Conservation (phyloP, 2,797 vertebrate genomes). For the Podarcis siculus region DNA sequence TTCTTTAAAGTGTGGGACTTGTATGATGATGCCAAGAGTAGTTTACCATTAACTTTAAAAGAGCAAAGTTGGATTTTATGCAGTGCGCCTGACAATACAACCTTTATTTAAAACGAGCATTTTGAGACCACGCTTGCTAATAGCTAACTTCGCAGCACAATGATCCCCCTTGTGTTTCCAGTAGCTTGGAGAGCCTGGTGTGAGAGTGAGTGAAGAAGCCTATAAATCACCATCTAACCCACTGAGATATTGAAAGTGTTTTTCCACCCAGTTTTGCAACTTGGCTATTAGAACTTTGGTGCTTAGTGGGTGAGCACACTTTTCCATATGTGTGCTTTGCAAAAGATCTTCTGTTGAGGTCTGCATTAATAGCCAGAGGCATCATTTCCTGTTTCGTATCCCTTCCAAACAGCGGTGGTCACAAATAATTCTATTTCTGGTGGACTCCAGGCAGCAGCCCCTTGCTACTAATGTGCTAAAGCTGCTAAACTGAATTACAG, state of each 20-base stretch:
- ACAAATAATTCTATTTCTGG: constrained; percentile 34
- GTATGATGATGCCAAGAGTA: constrained; percentile 19
- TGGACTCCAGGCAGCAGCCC: constrained; percentile 13
- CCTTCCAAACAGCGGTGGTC: constrained; percentile 3
- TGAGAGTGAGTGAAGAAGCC: not conserved
- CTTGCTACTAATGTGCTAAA: constrained; percentile 18
- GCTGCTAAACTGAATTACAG: not conserved
- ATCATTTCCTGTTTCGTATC: constrained; percentile 24
- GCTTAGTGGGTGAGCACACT: constrained; percentile 8
- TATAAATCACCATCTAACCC: constrained; percentile 46
- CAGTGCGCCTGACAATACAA: constrained; percentile 37
- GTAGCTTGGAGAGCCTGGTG: constrained; percentile 35
- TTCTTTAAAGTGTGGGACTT: not conserved
- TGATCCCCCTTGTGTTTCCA: constrained; percentile 49
- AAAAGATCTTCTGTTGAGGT: not conserved
- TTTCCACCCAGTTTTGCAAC: constrained; percentile 16
- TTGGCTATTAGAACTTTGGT: constrained; percentile 26
- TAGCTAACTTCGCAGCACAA: constrained; percentile 45
- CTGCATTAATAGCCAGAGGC: constrained; percentile 22
- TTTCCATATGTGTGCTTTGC: constrained; percentile 12
- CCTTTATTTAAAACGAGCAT: constrained; percentile 51
- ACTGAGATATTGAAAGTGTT: constrained; percentile 35
- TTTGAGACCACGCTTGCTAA: constrained; percentile 49
- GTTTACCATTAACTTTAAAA: constrained; percentile 42
- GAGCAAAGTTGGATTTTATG: constrained; percentile 11